phyloP scores from a whole-genome alignment of 2,797 vertebrate species.

The Alectoris magna region DNA sequence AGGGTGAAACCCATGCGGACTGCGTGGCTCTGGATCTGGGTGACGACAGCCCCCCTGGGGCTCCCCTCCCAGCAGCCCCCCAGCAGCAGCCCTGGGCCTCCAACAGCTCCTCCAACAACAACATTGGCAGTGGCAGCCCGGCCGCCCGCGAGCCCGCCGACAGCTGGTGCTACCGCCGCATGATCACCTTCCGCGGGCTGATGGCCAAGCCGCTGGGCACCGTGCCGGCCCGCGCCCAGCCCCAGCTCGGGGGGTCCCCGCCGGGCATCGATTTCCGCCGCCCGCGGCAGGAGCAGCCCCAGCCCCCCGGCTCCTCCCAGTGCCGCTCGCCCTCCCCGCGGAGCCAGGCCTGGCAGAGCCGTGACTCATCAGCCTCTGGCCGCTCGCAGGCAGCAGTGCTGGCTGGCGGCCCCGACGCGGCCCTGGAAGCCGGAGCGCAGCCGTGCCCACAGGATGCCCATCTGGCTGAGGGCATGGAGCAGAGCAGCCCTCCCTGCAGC shows the following conservation, averaged over 20 bases:
- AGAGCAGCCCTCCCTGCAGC: not conserved
- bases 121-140: slow-evolving; percentile 69
- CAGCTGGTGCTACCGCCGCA: slow-evolving; percentile 73
- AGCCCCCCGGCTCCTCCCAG: not conserved
- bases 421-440: not conserved
- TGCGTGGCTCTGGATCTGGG: slow-evolving; percentile 83
- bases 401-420: not conserved
- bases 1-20: slow-evolving; percentile 18
- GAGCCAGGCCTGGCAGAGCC: slow-evolving; percentile 21
- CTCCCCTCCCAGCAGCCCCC: slow-evolving; percentile 66
- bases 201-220: slow-evolving; percentile 70
- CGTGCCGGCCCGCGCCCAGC: slow-evolving; percentile 52
- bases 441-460: not conserved
- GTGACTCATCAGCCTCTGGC: not conserved
- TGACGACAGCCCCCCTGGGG: slow-evolving; percentile 63
- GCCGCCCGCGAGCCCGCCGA: not conserved
- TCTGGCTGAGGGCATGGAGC: not conserved
- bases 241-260: slow-evolving; percentile 39
- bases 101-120: slow-evolving; percentile 88
- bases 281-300: not conserved
- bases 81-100: slow-evolving; percentile 85
- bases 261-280: not conserved
- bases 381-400: not conserved
- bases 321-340: not conserved
- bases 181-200: slow-evolving; percentile 65